These are phyloP conservation scores for Tuta absoluta DNA, from an alignment of 2,888 invertebrate species.

Conservation along the genomic window DNA sequence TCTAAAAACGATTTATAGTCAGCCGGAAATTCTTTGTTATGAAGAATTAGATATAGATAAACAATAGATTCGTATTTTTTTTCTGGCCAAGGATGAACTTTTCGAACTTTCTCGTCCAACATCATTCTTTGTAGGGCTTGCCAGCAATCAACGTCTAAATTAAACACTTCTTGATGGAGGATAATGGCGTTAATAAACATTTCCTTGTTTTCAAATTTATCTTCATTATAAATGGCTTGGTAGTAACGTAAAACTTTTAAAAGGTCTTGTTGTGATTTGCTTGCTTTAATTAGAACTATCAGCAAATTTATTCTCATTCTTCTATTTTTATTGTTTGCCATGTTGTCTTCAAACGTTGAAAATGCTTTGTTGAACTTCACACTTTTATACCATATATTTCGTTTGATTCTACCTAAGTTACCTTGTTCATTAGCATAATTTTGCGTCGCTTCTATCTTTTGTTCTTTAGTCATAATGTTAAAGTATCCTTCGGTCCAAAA, in stretches of 20 bases:
- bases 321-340: constrained; percentile 43
- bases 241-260: neutral
- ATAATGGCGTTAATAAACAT: constrained; percentile 33
- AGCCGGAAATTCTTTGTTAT: neutral
- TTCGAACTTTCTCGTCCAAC: neutral
- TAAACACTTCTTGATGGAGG: neutral
- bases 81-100: neutral
- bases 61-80: constrained; percentile 1
- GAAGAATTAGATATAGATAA: neutral
- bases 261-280: neutral
- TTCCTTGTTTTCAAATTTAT: constrained; percentile 52
- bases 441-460: constrained; percentile 54
- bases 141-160: neutral
- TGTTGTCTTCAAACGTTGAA: constrained; percentile 46
- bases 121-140: neutral
- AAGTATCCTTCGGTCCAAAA: constrained; percentile 47
- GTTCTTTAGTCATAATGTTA: constrained; percentile 46
- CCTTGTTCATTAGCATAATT: constrained; percentile 41
- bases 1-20: neutral
- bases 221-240: constrained; percentile 49
- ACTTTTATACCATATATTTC: constrained; percentile 52
- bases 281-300: constrained; percentile 38
- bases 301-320: constrained; percentile 49
- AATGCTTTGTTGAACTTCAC: constrained; percentile 54
- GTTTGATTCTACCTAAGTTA: constrained; percentile 28